Conservation (phyloP, 1,140 invertebrate species). For the Mya arenaria region DNA sequence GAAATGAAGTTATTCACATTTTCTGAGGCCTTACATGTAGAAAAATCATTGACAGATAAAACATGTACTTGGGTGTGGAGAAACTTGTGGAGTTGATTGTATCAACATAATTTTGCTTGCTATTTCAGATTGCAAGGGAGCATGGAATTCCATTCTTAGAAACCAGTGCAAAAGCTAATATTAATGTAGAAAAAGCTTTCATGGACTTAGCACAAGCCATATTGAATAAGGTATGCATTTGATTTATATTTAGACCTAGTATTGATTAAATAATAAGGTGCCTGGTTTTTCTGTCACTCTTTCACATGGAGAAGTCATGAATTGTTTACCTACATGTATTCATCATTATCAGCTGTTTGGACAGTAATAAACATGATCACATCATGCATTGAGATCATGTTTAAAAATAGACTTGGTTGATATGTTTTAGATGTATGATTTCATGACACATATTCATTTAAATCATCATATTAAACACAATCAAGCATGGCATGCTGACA, state of each 20-base stretch:
- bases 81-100: too few species aligned
- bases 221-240: conserved; percentile 87
- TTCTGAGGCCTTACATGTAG: too few species aligned
- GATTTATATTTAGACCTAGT: background rate
- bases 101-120: too few species aligned
- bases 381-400: background rate
- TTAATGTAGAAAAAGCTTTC: conserved; percentile 99
- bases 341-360: background rate
- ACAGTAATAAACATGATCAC: background rate
- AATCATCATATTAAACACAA: background rate
- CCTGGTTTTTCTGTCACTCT: background rate
- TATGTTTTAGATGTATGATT: too few species aligned
- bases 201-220: conserved; percentile 98
- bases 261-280: background rate
- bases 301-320: background rate
- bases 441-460: too few species aligned
- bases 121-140: conserved; percentile 94
- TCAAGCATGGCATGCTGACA: background rate
- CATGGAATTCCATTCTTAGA: conserved; percentile 99
- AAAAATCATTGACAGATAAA: too few species aligned
- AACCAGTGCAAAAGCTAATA: conserved; percentile 99
- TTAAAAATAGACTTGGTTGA: background rate
- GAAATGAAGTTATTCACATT: too few species aligned
- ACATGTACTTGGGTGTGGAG: too few species aligned
- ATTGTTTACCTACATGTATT: background rate